Evolutionary conservation across 2,797 vertebrate genomes (phyloP), one percentile per base, ranked within the genome.

Genomic region (Spinus pinus): DNA sequence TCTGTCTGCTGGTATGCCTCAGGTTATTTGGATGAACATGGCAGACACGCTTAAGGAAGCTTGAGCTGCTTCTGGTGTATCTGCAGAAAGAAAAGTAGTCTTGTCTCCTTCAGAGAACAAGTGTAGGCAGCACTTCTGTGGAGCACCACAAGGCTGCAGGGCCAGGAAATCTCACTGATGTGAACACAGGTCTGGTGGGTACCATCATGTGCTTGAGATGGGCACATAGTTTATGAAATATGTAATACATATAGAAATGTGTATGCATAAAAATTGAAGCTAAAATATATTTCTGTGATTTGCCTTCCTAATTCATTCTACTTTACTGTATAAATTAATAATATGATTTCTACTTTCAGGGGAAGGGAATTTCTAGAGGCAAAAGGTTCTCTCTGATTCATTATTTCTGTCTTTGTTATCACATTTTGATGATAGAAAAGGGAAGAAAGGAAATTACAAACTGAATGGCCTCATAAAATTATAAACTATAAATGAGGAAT

Each of bases 361-460:
- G 10, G 24, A 12, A 88, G 14, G 33, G 18, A 70, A 33, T 82
- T 87, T 88, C 74, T 82, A 77, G 71, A 88, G 37, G 35, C 41
- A 65, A 89, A 85, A 74, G 9, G 2, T 73, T 77, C 62, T 81
- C 22, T 79, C 44, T 79, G 44, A 31, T 60, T 73, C n/a, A 44
- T 73, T 92, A 69, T 70, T 88, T 90, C 88, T 88, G 71, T 66
- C 86, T 74, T 67, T 84, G 30, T 90, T 95, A 67, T 73, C 56
- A 33, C 14, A 15, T 70, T 88, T 86, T 88, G 27, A 23, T 82
- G 56, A 78, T 24, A 53, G 61, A 84, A 90, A 93, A 85, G 12
- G 31, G n/a, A 84, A 92, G 42, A 95, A 90, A 90, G 53, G 57
- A 87, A 95, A 93, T 90, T 86, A 73, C 31, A 60, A 53, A 81